Evolutionary conservation across 2,888 invertebrate genomes (phyloP).

Genomic region (Yponomeuta cagnagella): DNA sequence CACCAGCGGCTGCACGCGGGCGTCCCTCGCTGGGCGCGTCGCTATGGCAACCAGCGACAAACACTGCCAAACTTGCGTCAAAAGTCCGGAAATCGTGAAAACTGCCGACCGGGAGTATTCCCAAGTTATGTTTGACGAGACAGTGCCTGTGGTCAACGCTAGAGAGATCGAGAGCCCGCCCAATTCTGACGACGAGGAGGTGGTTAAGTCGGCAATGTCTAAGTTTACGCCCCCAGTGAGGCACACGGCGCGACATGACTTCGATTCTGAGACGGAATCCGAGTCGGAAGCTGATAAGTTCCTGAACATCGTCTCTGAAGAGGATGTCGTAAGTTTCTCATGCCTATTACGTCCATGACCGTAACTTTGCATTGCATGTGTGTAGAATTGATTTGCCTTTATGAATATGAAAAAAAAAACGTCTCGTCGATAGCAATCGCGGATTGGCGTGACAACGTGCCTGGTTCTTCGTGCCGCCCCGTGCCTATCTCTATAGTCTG

Average conservation of each 20-base stretch:
- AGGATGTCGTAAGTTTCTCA: slow-evolving; percentile 38
- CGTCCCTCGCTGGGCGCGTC: slow-evolving; percentile 31
- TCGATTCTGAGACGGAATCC: slow-evolving; percentile 62
- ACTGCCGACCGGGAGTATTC: slow-evolving; percentile 28
- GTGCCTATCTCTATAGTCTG: too few relatives aligned
- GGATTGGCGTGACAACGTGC: not conserved
- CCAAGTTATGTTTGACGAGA: slow-evolving; percentile 76
- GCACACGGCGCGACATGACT: slow-evolving; percentile 61
- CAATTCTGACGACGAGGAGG: slow-evolving; percentile 48
- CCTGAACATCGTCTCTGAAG: slow-evolving; percentile 30
- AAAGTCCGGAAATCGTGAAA: slow-evolving; percentile 26
- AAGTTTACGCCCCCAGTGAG: slow-evolving; percentile 65
- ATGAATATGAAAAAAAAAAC: not conserved
- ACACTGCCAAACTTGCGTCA: slow-evolving; percentile 61
- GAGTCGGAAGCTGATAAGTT: slow-evolving; percentile 57
- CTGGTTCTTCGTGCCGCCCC: not conserved
- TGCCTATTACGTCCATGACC: not conserved
- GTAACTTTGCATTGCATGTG: too few relatives aligned
- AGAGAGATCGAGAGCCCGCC: slow-evolving; percentile 74
- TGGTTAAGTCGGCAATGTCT: slow-evolving; percentile 51
- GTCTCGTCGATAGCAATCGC: too few relatives aligned
- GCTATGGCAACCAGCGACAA: slow-evolving; percentile 65
- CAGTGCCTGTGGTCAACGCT: slow-evolving; percentile 72
- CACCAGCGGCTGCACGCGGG: not conserved
- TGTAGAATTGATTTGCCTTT: slow-evolving; percentile 2